phyloP scores from a whole-genome alignment of 2,888 invertebrate genomes.

The Limnephilus auricula region DNA sequence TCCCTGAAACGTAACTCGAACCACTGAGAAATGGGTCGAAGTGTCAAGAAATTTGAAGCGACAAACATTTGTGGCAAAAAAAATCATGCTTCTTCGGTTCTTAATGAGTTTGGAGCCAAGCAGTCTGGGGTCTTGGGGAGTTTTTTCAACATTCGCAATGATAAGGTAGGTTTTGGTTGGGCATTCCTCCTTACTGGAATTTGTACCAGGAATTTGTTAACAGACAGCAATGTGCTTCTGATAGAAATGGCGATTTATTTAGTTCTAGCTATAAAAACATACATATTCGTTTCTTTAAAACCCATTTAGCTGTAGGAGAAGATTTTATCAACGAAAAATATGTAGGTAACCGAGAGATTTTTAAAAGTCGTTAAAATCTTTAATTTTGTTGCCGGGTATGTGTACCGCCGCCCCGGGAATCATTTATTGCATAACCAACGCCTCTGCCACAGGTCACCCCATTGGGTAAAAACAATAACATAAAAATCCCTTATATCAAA shows the following conservation, averaged over 20 bases:
- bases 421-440: too few species aligned
- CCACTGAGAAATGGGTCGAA: slow-evolving; percentile 57
- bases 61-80: slow-evolving; percentile 48
- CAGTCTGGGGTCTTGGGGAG: slow-evolving; percentile 49
- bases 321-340: neutral
- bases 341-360: neutral
- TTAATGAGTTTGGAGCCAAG: slow-evolving; percentile 63
- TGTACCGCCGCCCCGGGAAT: too few species aligned
- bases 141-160: slow-evolving; percentile 1
- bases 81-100: neutral
- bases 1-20: slow-evolving; percentile 52
- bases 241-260: neutral
- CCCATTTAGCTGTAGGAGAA: neutral
- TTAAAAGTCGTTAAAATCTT: neutral
- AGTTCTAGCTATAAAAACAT: neutral
- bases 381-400: too few species aligned
- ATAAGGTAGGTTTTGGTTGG: neutral
- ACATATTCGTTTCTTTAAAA: neutral
- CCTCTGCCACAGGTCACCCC: too few species aligned
- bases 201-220: neutral
- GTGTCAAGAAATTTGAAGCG: slow-evolving; percentile 62
- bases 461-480: too few species aligned
- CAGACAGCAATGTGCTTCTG: neutral
- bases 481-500: too few species aligned
- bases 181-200: neutral